Evolutionary conservation across 2,797 vertebrate species (phyloP).

Genomic region (Falco naumanni): DNA sequence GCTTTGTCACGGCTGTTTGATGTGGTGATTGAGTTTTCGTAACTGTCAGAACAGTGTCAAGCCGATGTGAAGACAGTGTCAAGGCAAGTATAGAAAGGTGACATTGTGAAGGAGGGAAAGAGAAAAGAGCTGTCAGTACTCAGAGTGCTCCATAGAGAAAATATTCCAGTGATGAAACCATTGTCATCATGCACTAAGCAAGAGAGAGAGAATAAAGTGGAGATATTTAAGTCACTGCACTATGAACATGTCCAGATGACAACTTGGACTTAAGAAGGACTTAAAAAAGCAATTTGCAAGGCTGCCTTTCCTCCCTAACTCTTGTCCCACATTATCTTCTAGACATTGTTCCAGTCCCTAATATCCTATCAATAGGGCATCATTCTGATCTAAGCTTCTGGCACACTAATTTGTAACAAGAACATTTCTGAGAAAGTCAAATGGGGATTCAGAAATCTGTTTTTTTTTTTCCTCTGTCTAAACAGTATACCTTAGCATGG

Average conservation of each 20-base stretch:
- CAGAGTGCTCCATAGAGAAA: neutral
- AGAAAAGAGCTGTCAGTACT: constrained; percentile 50
- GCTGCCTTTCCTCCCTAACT: neutral
- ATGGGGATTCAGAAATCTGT: neutral
- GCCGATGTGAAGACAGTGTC: constrained; percentile 38
- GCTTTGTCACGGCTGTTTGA: neutral
- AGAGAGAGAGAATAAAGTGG: neutral
- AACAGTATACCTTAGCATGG: neutral
- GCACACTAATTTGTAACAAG: neutral
- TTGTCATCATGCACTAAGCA: neutral
- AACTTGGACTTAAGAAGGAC: neutral
- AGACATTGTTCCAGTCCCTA: neutral
- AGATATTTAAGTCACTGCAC: neutral
- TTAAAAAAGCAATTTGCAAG: neutral
- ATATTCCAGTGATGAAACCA: neutral
- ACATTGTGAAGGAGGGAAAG: constrained; percentile 10
- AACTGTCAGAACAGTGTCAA: constrained; percentile 47
- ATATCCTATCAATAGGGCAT: neutral
- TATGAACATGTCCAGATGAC: neutral
- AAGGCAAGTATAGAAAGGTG: constrained; percentile 42
- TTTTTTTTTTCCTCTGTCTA: neutral
- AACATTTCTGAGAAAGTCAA: neutral
- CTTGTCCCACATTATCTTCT: neutral
- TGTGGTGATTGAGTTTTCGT: constrained; percentile 46
- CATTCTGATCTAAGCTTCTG: neutral